Evolutionary conservation across 1,140 invertebrate species (phyloP), one percentile per base, ranked within the genome.

Genomic region (Brachionus manjavacas): DNA sequence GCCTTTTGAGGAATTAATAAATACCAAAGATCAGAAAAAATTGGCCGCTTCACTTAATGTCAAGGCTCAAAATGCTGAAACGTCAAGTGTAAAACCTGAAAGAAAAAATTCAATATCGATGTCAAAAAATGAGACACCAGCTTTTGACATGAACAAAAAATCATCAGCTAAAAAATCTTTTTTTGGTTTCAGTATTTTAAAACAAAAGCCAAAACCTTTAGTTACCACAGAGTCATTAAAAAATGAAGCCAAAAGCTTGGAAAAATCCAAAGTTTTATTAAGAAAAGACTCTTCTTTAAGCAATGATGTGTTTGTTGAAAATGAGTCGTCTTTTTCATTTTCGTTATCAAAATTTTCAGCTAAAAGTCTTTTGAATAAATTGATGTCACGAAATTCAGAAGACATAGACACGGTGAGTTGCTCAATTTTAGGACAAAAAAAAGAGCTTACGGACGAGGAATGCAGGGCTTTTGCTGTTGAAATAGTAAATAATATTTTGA

Each of bases 221-320:
- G 41, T 76, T 76, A 76, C 72, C 7, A 23, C n/a, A n/a, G 41
- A 46, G 28, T n/a, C 66, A 39, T 6, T 70, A 3, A 49, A 76
- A 76, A 74, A 74, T 16, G 35, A 43, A 23, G 14, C 68, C 12
- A 20, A 39, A 16, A 41, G 41, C 31, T 72, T 39, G 16, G 72
- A 76, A 23, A 35, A 76, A 25, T 46, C 41, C 2, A 74, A 43
- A 20, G 11, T n/a, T 20, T n/a, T 31, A 49, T 76, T 76, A 25
- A 60, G 79, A 60, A 81, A 81, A 68, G 79, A 81, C 14, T 81
- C 79, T 3, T 81, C 79, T n/a, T 20, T 81, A 11, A 81, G 79
- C 28, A 81, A 81, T 81, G 79, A 81, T 3, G 79, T 81, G 8
- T 81, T 81, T 81, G 41, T 81, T 0, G 79, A 81, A 46, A 68